Conservation (phyloP, 64 coral and sea anemone genomes). For the Pocillopora verrucosa region DNA sequence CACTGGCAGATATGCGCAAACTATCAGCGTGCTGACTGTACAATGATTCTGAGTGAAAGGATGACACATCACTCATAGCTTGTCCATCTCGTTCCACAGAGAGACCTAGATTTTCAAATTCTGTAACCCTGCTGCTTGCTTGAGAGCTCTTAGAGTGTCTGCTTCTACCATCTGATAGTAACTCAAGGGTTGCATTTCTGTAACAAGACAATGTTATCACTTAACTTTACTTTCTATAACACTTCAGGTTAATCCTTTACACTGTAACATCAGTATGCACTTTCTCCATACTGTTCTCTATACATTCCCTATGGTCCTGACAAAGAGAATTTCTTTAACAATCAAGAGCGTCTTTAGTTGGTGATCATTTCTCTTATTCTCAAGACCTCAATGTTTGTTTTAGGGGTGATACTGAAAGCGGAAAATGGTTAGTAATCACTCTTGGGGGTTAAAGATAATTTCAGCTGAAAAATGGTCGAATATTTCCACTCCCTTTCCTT, state of each 20-base stretch:
- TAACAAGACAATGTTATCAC: background rate
- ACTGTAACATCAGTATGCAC: background rate
- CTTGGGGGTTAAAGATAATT: no score
- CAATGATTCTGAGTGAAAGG: constrained; percentile 16
- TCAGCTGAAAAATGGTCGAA: no score
- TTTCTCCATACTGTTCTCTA: background rate
- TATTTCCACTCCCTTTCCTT: no score
- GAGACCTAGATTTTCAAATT: constrained; percentile 15
- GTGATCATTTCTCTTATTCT: no score
- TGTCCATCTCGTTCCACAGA: constrained; percentile 15
- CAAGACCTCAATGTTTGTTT: no score
- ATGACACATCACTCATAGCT: constrained; percentile 15
- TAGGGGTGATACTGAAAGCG: no score
- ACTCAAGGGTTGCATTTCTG: constrained; percentile 37
- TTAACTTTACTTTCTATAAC: background rate
- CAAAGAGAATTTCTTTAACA: no score
- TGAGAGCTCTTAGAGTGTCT: background rate
- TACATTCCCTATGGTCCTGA: background rate
- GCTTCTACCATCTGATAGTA: background rate
- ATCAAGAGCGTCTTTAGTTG: no score
- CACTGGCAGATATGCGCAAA: background rate
- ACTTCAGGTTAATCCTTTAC: background rate
- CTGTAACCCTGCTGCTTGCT: background rate
- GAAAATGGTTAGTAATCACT: no score
- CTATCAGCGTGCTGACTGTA: background rate